Evolutionary conservation across 2,797 vertebrate genomes (phyloP).

Genomic region (Allobates femoralis): DNA sequence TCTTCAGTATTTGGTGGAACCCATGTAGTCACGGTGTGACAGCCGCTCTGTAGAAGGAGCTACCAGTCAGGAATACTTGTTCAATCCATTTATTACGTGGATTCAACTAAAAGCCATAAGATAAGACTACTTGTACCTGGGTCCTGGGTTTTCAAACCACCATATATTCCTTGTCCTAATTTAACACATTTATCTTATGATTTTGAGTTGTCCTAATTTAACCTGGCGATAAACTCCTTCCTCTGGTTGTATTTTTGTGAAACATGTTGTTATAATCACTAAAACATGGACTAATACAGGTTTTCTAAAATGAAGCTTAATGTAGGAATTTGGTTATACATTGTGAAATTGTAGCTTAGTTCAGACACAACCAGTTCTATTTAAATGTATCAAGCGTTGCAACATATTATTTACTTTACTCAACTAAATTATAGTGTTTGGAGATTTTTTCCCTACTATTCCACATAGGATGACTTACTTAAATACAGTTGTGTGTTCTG

Average conservation of each 20-base stretch:
- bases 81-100: too few relatives aligned
- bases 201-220: not conserved
- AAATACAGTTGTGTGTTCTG: slow-evolving; percentile 49
- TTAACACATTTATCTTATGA: too few relatives aligned
- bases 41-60: too few relatives aligned
- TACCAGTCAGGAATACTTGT: too few relatives aligned
- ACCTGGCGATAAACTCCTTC: not conserved
- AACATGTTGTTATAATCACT: not conserved
- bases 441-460: not conserved
- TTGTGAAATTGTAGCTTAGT: not conserved
- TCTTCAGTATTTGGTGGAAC: too few relatives aligned
- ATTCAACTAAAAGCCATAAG: too few relatives aligned
- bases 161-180: not conserved
- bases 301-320: not conserved
- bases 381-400: slow-evolving; percentile 19
- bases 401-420: slow-evolving; percentile 50
- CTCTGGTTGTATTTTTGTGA: not conserved
- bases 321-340: not conserved
- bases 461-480: slow-evolving; percentile 35
- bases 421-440: slow-evolving; percentile 41
- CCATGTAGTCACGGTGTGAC: too few relatives aligned
- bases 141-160: not conserved
- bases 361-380: slow-evolving; percentile 8
- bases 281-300: not conserved
- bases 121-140: not conserved